These are phyloP conservation scores for Gymnocephalus cernua DNA, from an alignment of 2,113 vertebrate genomes.

Conservation along the genomic window DNA sequence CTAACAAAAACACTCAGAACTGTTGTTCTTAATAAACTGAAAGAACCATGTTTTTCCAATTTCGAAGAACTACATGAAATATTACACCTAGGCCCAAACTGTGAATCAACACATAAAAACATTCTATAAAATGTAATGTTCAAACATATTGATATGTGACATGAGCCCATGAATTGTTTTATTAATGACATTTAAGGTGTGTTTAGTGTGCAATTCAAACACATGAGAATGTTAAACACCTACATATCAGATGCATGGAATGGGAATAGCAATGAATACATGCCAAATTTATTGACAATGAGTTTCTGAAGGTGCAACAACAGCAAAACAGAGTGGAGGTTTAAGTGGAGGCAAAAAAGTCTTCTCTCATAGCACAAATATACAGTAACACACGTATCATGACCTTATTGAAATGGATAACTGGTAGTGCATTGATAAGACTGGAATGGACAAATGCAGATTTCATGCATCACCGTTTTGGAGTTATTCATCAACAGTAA, in stretches of 20 bases:
- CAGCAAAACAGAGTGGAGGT: slow-evolving; percentile 61
- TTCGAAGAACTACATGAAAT: slow-evolving; percentile 76
- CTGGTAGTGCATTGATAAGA: slow-evolving; percentile 57
- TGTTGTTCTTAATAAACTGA: slow-evolving; percentile 51
- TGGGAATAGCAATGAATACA: slow-evolving; percentile 56
- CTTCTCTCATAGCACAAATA: slow-evolving; percentile 56
- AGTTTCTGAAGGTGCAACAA: slow-evolving; percentile 52
- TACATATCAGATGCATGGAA: slow-evolving; percentile 55
- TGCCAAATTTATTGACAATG: slow-evolving; percentile 60
- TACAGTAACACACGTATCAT: slow-evolving; percentile 60
- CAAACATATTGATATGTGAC: slow-evolving; percentile 41
- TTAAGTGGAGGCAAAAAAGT: slow-evolving; percentile 61
- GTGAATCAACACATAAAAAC: slow-evolving; percentile 61
- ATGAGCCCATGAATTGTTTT: slow-evolving; percentile 38
- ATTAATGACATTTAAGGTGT: slow-evolving; percentile 29
- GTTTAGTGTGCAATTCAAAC: slow-evolving; percentile 58
- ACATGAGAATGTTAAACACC: slow-evolving; percentile 63
- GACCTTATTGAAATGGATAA: slow-evolving; percentile 54
- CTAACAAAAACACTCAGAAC: slow-evolving; percentile 76
- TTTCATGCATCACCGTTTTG: slow-evolving; percentile 74
- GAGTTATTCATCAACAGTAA: slow-evolving; percentile 63
- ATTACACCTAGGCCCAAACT: slow-evolving; percentile 48
- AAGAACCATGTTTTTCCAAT: slow-evolving; percentile 52
- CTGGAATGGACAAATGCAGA: slow-evolving; percentile 63
- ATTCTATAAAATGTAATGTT: slow-evolving; percentile 55